A percentile compares a stretch with the other conserved stretches of the same genome.
Evolutionary conservation across 2,888 invertebrate genomes (phyloP).

Genomic region (Bhutanitis thaidina): DNA sequence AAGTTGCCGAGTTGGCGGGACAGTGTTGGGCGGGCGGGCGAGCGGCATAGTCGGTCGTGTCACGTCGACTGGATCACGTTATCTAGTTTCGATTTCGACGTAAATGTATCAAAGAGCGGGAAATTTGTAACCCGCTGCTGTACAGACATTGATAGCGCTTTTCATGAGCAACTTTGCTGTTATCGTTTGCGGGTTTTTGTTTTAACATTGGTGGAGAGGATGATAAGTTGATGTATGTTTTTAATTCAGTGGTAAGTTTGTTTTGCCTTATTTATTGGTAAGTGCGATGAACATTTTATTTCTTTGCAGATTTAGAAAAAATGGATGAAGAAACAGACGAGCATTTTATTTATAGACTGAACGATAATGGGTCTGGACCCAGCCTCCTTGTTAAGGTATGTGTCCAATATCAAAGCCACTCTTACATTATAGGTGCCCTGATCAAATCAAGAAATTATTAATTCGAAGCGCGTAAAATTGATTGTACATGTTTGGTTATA

Average conservation of each 20-base stretch:
- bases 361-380: slow-evolving; percentile 87
- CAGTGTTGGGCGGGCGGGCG: slow-evolving; percentile 65
- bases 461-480: no score
- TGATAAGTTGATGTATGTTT: neutral
- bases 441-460: no score
- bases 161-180: no score
- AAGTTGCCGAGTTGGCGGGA: slow-evolving; percentile 28
- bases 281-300: neutral
- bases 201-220: neutral
- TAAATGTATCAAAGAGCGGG: neutral
- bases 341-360: slow-evolving; percentile 86
- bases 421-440: no score
- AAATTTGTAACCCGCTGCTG: neutral
- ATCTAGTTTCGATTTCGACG: neutral
- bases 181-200: neutral
- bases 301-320: slow-evolving; percentile 25
- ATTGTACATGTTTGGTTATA: no score
- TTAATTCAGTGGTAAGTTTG: neutral
- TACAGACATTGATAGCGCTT: no score
- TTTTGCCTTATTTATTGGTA: neutral
- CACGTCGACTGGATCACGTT: neutral
- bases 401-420: neutral
- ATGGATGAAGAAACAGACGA: slow-evolving; percentile 80
- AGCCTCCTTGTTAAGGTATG: slow-evolving; percentile 85
- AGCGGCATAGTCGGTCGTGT: slow-evolving; percentile 35